Evolutionary conservation across 2,888 invertebrate species (phyloP).

Genomic region (Amphipyra berbera): DNA sequence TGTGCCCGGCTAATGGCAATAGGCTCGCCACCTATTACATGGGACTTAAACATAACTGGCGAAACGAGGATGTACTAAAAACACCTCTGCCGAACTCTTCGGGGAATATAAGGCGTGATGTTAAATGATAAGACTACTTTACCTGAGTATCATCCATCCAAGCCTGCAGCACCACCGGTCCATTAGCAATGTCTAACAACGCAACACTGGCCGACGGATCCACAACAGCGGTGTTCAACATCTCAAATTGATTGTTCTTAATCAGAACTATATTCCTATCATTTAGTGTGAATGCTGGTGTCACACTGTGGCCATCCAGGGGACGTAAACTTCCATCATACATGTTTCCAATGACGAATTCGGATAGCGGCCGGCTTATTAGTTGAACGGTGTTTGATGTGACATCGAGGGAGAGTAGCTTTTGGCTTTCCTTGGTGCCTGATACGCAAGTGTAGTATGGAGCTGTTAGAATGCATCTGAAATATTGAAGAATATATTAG

Average conservation of each 20-base stretch:
- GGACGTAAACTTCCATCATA: constrained; percentile 68
- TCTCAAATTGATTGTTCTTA: constrained; percentile 74
- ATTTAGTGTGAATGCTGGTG: constrained; percentile 81
- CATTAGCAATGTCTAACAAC: constrained; percentile 74
- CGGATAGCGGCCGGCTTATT: constrained; percentile 83
- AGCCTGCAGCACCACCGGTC: constrained; percentile 75
- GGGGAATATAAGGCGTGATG: too few relatives aligned
- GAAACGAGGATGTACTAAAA: too few relatives aligned
- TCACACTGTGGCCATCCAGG: constrained; percentile 72
- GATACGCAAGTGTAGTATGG: constrained; percentile 92
- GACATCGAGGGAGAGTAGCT: constrained; percentile 91
- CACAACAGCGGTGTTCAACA: constrained; percentile 65
- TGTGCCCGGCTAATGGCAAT: too few relatives aligned
- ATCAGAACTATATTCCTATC: constrained; percentile 79
- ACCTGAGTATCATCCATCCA: constrained; percentile 71
- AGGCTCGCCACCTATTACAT: too few relatives aligned
- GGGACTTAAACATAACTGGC: too few relatives aligned
- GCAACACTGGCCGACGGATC: constrained; percentile 75
- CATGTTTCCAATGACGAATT: constrained; percentile 64
- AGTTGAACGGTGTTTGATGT: constrained; percentile 86
- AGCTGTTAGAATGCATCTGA: constrained; percentile 91
- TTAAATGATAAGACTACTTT: not conserved
- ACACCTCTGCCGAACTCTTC: too few relatives aligned
- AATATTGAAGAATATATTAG: constrained; percentile 50
- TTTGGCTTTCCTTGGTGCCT: constrained; percentile 79